Base-by-base conservation (phyloP, 2,797 vertebrate genomes). In the Oryzias dopingdopingensis region DNA sequence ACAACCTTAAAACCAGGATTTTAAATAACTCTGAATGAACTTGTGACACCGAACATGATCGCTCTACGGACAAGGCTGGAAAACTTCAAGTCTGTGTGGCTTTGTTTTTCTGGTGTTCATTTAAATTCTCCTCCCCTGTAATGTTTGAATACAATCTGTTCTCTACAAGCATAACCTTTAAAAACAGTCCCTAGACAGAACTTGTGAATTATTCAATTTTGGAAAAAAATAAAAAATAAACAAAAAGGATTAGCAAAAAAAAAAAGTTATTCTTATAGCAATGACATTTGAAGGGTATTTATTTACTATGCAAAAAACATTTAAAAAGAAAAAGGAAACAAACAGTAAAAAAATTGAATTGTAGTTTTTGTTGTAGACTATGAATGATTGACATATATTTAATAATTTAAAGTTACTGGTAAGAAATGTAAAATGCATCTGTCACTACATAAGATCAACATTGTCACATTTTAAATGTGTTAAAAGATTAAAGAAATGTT, bases 141-240 rank as follows among this genome's bases (percentile, higher is more conserved):
- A 58, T 40, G 46, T 59, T 60, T 74, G 57, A 71, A 58, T 80
- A 80, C 81, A 81, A 73, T 75, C 77, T 86, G 76, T 84, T 89
- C 49, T 61, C 62, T 73, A 74, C 70, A 81, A 79, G 53, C 51
- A 59, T 74, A 82, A 74, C 79, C 80, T 84, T 80, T 80, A 23
- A 17, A 62, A 71, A 56, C 59, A 70, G 6, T 61, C 46, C 69
- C 62, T 67, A 37, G 42, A 59, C 59, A 65, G 68, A 76, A 56
- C 40, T 58, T 68, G 56, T 60, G 41, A 84, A 85, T 79, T 65
- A 74, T 81, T 78, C 44, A 80, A 14, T 63, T 59, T 20, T 54
- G 51, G 56, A 56, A 72, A 65, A 12, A 37, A 37, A 37, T 12
- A 12, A 13, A 37, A 12, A 37, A 37, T 37, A 37, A 37, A 29